Percentiles rank a stretch among this genome's conserved stretches.
phyloP scores from a whole-genome alignment of 2,113 vertebrate genomes.

The Lepus timidus region DNA sequence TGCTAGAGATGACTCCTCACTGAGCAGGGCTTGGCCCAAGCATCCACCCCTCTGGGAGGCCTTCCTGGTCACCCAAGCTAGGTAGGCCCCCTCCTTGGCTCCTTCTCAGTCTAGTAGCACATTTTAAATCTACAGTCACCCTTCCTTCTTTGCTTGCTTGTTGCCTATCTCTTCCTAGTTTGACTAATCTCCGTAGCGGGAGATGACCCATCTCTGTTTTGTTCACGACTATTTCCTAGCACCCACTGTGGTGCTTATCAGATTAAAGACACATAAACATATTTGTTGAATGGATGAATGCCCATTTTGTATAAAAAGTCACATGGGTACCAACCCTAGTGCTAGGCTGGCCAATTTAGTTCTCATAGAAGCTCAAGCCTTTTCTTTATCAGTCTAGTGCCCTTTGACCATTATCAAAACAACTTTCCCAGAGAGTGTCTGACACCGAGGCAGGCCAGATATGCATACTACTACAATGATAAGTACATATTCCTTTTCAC shows the following conservation, averaged over 20 bases:
- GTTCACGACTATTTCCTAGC: neutral
- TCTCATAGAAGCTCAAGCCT: neutral
- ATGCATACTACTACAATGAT: slow-evolving; percentile 51
- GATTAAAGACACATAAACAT: neutral
- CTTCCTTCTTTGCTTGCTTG: neutral
- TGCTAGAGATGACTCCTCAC: neutral
- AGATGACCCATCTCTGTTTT: neutral
- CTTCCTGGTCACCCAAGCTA: neutral
- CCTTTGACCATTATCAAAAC: neutral
- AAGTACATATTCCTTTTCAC: slow-evolving; percentile 98
- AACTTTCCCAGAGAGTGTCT: neutral
- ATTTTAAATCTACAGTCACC: neutral
- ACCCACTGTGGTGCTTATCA: neutral
- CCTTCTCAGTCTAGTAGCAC: neutral
- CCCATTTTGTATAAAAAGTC: neutral
- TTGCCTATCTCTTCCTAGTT: neutral
- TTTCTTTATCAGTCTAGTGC: neutral
- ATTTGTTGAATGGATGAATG: neutral
- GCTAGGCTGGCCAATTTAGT: neutral
- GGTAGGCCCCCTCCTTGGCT: neutral
- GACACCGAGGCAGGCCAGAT: neutral
- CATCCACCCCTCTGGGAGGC: neutral
- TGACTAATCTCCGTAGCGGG: neutral
- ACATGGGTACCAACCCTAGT: neutral
- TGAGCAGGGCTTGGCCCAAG: neutral